Evolutionary conservation across 2,113 vertebrate species (phyloP).

Genomic region (Panthera leo): DNA sequence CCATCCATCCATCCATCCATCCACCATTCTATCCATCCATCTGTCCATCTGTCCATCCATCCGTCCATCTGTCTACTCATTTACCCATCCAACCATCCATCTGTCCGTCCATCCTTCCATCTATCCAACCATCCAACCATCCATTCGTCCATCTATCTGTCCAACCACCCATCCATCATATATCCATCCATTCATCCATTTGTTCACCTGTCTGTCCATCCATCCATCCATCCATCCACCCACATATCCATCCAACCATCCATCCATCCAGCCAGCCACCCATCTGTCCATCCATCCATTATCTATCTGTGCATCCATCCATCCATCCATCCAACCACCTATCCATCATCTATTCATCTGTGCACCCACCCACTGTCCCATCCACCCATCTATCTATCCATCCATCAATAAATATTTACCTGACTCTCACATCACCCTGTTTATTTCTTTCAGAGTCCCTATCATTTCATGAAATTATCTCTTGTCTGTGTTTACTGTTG

Average conservation of each 20-base stretch:
- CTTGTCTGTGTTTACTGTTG: slow-evolving; percentile 40
- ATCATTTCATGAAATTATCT: slow-evolving; percentile 30
- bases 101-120: background rate
- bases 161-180: background rate
- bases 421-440: background rate
- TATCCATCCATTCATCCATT: too few species aligned
- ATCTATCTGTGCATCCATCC: background rate
- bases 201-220: too few species aligned
- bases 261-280: fast-evolving
- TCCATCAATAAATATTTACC: background rate
- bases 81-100: background rate
- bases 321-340: background rate
- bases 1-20: background rate
- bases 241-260: too few species aligned
- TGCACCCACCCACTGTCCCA: too few species aligned
- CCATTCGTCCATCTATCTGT: background rate
- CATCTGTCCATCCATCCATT: too few species aligned
- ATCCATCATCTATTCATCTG: background rate
- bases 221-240: background rate
- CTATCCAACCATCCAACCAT: background rate
- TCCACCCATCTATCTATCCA: too few species aligned
- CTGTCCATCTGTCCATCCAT: background rate
- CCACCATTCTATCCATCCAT: background rate
- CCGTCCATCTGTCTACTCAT: too few species aligned
- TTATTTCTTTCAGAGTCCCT: background rate